These are phyloP conservation scores for Seriola quinqueradiata DNA, from an alignment of 2,113 vertebrate genomes.

Conservation along the genomic window DNA sequence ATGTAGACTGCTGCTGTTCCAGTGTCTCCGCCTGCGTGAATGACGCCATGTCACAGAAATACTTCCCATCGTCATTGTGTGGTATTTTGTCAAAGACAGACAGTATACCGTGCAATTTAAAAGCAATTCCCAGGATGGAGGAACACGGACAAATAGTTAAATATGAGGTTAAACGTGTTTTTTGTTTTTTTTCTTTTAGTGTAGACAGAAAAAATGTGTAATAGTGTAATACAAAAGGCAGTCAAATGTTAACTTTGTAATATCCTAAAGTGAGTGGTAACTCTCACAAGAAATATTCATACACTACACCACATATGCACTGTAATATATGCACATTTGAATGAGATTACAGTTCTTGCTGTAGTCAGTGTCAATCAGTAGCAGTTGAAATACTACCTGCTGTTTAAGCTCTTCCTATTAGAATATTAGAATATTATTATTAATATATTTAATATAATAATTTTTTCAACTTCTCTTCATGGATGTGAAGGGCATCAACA, in stretches of 20 bases:
- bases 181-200: neutral
- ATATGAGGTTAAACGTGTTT: neutral
- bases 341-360: constrained; percentile 23
- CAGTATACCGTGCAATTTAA: constrained; percentile 52
- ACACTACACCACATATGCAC: neutral
- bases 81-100: constrained; percentile 45
- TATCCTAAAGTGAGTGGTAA: neutral
- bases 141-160: constrained; percentile 16
- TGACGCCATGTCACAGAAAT: constrained; percentile 71
- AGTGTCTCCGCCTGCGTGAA: constrained; percentile 38
- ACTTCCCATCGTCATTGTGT: constrained; percentile 59
- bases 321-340: constrained; percentile 21
- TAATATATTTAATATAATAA: too few species aligned
- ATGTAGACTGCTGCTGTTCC: constrained; percentile 36
- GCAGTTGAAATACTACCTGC: constrained; percentile 14
- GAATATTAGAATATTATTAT: neutral
- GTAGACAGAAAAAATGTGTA: neutral
- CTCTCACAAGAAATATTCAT: constrained; percentile 4
- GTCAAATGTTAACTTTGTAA: neutral
- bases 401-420: neutral
- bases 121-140: constrained; percentile 28
- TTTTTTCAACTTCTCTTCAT: neutral
- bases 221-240: neutral
- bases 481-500: neutral
- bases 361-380: constrained; percentile 28